Percentiles rank a stretch among this genome's conserved stretches.
Conservation (phyloP, 1,140 invertebrate genomes). For the Episyrphus balteatus region DNA sequence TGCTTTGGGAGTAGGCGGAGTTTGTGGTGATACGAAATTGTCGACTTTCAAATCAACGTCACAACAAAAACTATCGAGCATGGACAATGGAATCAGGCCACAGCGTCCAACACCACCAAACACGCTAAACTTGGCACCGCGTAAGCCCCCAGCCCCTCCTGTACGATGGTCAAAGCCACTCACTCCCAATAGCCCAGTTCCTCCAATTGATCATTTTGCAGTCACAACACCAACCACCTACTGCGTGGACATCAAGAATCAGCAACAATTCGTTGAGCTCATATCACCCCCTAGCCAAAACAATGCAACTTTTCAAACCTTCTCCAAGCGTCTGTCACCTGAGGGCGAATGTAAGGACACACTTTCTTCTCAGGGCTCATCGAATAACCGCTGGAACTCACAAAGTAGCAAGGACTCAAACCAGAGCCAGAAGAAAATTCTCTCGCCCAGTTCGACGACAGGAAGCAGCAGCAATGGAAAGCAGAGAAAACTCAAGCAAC, state of each 20-base stretch:
- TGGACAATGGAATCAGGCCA: conserved; percentile 38
- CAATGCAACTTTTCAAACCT: conserved; percentile 32
- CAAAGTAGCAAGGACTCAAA: conserved; percentile 18
- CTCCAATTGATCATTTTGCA: conserved; percentile 63
- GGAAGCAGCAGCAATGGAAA: conserved; percentile 11
- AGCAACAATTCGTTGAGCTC: conserved; percentile 36
- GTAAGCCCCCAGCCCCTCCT: conserved; percentile 46
- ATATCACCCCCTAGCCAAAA: conserved; percentile 28
- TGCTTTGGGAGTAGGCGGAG: not conserved
- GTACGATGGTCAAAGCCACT: conserved; percentile 52
- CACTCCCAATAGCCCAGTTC: conserved; percentile 40
- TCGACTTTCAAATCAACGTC: conserved; percentile 20
- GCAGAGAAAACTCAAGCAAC: conserved; percentile 17
- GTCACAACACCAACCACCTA: conserved; percentile 74
- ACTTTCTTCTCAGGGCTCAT: conserved; percentile 38
- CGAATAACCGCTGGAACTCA: conserved; percentile 31
- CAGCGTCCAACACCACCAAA: conserved; percentile 71
- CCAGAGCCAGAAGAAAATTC: conserved; percentile 23
- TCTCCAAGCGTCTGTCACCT: conserved; percentile 40
- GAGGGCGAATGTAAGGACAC: conserved; percentile 42
- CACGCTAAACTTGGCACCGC: conserved; percentile 58
- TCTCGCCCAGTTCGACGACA: conserved; percentile 14
- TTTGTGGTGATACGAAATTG: not conserved
- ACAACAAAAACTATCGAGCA: not conserved
- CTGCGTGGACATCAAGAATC: conserved; percentile 51